Conservation (phyloP, 2,797 vertebrate genomes). For the Centroberyx gerrardi region DNA sequence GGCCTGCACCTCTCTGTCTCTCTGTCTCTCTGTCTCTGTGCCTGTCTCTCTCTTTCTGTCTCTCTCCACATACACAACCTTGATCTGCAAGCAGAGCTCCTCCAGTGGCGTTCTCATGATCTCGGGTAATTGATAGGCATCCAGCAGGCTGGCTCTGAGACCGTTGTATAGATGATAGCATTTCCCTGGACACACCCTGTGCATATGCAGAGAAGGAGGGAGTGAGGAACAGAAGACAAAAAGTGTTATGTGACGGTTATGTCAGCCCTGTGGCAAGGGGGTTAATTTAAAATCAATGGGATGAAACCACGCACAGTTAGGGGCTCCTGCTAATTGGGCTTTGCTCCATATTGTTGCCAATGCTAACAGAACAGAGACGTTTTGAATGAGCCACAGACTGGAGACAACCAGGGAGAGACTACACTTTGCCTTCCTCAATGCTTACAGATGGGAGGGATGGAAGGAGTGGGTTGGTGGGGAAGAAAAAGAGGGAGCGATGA, state of each 20-base stretch:
- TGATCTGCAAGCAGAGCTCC: slow-evolving; percentile 98
- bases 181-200: slow-evolving; percentile 95
- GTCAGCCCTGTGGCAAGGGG: slow-evolving; percentile 34
- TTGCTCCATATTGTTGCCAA: slow-evolving; percentile 64
- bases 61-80: slow-evolving; percentile 83
- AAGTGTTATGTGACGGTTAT: slow-evolving; percentile 25
- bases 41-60: slow-evolving; percentile 2
- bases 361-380: slow-evolving; percentile 43
- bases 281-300: slow-evolving; percentile 62
- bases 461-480: slow-evolving; percentile 8
- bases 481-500: slow-evolving; percentile 37
- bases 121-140: slow-evolving; percentile 96
- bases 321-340: slow-evolving; percentile 67
- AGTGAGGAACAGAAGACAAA: not conserved
- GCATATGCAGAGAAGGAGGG: slow-evolving; percentile 40
- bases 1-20: slow-evolving; percentile 16
- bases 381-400: slow-evolving; percentile 30
- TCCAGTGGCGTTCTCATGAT: slow-evolving; percentile 96
- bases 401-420: slow-evolving; percentile 46
- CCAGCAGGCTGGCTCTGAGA: slow-evolving; percentile 93
- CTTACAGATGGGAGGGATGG: slow-evolving; percentile 35
- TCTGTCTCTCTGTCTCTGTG: not conserved
- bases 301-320: slow-evolving; percentile 44
- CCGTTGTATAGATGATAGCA: slow-evolving; percentile 97
- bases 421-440: slow-evolving; percentile 34